These are phyloP conservation scores for Enteromius afrohamiltoni DNA, from an alignment of 2,797 vertebrate species.

Conservation along the genomic window DNA sequence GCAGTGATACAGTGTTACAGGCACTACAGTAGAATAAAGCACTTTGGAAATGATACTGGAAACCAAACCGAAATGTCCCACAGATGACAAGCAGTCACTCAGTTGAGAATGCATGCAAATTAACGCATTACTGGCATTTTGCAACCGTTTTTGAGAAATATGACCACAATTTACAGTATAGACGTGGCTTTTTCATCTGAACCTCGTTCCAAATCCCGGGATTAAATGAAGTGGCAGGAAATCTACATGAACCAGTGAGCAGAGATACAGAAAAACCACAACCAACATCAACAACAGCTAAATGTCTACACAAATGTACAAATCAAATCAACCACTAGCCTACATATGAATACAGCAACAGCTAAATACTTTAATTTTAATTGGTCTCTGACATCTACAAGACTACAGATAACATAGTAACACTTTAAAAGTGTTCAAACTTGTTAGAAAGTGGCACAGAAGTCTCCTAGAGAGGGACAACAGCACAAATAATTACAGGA, in stretches of 20 bases:
- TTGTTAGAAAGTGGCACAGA: neutral
- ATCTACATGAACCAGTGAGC: neutral
- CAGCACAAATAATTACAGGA: neutral
- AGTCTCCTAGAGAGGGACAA: slow-evolving; percentile 8
- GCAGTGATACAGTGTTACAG: slow-evolving; percentile 61
- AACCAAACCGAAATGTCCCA: slow-evolving; percentile 18
- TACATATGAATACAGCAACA: neutral
- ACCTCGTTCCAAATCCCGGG: neutral
- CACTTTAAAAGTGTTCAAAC: slow-evolving; percentile 15
- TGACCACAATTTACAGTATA: neutral
- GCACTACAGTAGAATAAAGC: slow-evolving; percentile 55
- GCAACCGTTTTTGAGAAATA: slow-evolving; percentile 21
- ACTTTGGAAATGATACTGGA: slow-evolving; percentile 25
- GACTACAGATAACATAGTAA: slow-evolving; percentile 27
- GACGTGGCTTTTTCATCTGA: neutral
- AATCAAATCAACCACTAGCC: slow-evolving; percentile 9
- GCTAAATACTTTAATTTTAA: slow-evolving; percentile 19
- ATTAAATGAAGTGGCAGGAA: neutral
- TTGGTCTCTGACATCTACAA: slow-evolving; percentile 15
- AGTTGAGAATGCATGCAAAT: too few species aligned
- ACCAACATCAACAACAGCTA: neutral
- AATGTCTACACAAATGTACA: slow-evolving; percentile 16
- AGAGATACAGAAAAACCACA: neutral
- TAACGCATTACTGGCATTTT: slow-evolving; percentile 12
- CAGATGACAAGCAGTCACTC: slow-evolving; percentile 15